Evolutionary conservation across 2,888 invertebrate species (phyloP).

Genomic region (Tanytarsus gracilentus): DNA sequence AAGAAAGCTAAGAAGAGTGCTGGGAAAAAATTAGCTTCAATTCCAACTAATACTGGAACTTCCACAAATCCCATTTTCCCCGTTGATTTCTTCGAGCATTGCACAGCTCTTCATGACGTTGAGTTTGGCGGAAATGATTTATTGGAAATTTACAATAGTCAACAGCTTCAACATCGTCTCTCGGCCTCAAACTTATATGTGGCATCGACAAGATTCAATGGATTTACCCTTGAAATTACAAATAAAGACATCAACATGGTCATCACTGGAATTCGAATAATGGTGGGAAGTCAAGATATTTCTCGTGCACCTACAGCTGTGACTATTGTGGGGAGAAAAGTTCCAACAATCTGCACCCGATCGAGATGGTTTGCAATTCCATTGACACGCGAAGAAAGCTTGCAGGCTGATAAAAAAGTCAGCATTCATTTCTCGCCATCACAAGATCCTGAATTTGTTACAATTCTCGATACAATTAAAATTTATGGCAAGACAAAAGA

Average conservation of each 20-base stretch:
- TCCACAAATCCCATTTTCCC: conserved; percentile 65
- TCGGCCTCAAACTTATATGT: conserved; percentile 71
- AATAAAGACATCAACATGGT: conserved; percentile 84
- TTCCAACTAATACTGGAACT: conserved; percentile 32
- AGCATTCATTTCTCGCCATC: conserved; percentile 74
- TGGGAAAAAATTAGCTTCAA: not conserved
- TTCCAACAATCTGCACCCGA: conserved; percentile 62
- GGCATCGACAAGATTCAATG: conserved; percentile 81
- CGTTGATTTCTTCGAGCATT: conserved; percentile 95
- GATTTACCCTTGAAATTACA: conserved; percentile 78
- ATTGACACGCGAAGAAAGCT: conserved; percentile 83
- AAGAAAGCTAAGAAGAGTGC: conserved; percentile 49
- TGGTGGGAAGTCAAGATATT: conserved; percentile 56
- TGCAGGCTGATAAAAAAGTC: conserved; percentile 87
- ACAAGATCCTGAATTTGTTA: conserved; percentile 77
- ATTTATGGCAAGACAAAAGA: conserved; percentile 94
- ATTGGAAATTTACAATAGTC: conserved; percentile 86
- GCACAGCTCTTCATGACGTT: conserved; percentile 81
- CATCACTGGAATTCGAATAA: conserved; percentile 78
- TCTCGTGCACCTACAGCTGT: conserved; percentile 39
- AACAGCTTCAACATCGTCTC: conserved; percentile 79
- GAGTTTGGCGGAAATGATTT: conserved; percentile 94
- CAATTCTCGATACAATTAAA: conserved; percentile 90
- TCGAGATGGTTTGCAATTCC: conserved; percentile 95
- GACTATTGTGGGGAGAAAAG: conserved; percentile 51